These are phyloP conservation scores for Palythoa heliodiscus DNA, from an alignment of 92 coral and sea anemone genomes.

Conservation along the genomic window DNA sequence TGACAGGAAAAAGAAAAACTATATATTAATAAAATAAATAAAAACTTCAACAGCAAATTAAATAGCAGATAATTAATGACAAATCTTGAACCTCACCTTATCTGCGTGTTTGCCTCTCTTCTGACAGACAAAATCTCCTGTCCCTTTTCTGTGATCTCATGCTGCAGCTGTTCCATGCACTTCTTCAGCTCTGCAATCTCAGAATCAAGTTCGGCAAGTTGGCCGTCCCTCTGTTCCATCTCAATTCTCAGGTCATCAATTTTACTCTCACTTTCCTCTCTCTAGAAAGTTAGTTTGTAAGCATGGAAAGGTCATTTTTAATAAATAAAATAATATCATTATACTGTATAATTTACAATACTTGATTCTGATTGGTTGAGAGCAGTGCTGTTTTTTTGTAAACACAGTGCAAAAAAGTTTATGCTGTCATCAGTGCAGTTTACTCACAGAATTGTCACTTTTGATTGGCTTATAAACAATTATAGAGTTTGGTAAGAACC, in stretches of 20 bases:
- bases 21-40: too few relatives aligned
- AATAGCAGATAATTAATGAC: not conserved
- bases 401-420: not conserved
- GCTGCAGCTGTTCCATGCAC: constrained; percentile 70
- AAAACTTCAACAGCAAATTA: not conserved
- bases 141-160: constrained; percentile 84
- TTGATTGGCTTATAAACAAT: too few relatives aligned
- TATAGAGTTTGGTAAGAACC: too few relatives aligned
- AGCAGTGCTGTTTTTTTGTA: too few relatives aligned
- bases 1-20: too few relatives aligned
- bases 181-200: constrained; percentile 64
- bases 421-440: too few relatives aligned
- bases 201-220: constrained; percentile 79
- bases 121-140: constrained; percentile 87
- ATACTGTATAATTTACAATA: too few relatives aligned
- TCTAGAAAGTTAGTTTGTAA: constrained; percentile 45
- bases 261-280: constrained; percentile 73
- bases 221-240: constrained; percentile 71
- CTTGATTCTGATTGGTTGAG: too few relatives aligned
- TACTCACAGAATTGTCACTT: too few relatives aligned
- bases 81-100: constrained; percentile 57
- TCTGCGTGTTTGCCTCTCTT: constrained; percentile 86
- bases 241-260: constrained; percentile 79
- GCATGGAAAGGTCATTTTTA: not conserved
- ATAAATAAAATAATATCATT: too few relatives aligned